Base-by-base conservation (phyloP, 2,888 invertebrate species). In the Synergus laeviventris region DNA sequence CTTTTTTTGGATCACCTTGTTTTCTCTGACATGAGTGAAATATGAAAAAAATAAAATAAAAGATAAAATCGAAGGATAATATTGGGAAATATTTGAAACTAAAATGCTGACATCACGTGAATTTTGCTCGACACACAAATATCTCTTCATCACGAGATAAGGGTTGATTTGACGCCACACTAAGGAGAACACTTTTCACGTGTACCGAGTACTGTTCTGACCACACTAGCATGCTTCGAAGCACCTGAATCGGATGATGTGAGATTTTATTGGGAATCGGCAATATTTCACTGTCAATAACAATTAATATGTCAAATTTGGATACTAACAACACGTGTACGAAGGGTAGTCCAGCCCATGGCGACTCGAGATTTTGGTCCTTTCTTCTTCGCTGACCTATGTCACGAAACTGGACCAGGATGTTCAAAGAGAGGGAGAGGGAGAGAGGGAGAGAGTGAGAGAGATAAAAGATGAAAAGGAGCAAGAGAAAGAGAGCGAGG, bases 311-410 rank as follows among this genome's bases (percentile, higher is more conserved):
- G 11, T 21, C 31, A 14, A 70, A 42, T n/a, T 4, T 8, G 49
- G 59, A 81, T 89, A 91, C 93, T 93, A 91, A 93, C 93, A 91
- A 93, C 90, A 87, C 93, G 93, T 75, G 92, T 91, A 81, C 93
- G 92, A 49, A 93, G 87, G 76, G 92, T 92, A 82, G 93, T 92
- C 93, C 93, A 93, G 85, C 93, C 93, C 93, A 93, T 93, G 82
- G 62, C 74, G 73, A 70, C 11, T 45, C 14, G 73, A 75, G 74
- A 64, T 75, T 56, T 64, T 79, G 74, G 76, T 74, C 77, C 77
- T 82, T 81, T 83, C 81, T 85, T 83, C 84, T 84, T 82, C 81
- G 83, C 83, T 87, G 87, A 87, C 86, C 86, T 85, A 85, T 85
- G 85, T 81, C 84, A 83, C 82, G 83, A 79, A 82, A 88, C 88